These are phyloP conservation scores for Archips crataeganus DNA, from an alignment of 2,888 invertebrate species.

Conservation along the genomic window DNA sequence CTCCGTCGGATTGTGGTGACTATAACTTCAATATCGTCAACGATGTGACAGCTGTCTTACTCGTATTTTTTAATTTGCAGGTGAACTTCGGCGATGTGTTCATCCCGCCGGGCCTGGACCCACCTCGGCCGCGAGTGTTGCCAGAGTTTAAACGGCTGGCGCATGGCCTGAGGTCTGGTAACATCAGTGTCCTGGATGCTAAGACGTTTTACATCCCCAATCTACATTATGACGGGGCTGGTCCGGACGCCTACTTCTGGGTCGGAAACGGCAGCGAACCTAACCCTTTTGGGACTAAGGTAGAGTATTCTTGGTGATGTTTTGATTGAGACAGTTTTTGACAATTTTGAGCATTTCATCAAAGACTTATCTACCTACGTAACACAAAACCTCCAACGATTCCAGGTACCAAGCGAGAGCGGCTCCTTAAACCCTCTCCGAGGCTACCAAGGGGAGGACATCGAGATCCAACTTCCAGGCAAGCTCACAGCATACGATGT, in stretches of 20 bases:
- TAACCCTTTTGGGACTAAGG: constrained; percentile 92
- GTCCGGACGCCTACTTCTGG: constrained; percentile 97
- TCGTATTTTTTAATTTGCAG: constrained; percentile 75
- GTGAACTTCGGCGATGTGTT: constrained; percentile 95
- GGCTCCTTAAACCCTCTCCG: constrained; percentile 92
- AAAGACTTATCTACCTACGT: no score
- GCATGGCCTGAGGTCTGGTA: constrained; percentile 95
- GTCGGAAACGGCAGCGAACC: constrained; percentile 96
- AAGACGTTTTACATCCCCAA: constrained; percentile 97
- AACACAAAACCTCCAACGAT: neutral
- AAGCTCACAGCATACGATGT: constrained; percentile 95
- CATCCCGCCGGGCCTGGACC: constrained; percentile 91
- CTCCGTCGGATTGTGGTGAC: no score
- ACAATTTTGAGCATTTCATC: no score
- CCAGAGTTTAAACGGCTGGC: constrained; percentile 95
- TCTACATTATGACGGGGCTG: constrained; percentile 96
- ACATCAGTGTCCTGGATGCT: constrained; percentile 95
- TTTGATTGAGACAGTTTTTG: no score
- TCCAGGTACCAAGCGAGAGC: constrained; percentile 94
- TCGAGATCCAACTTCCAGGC: constrained; percentile 95
- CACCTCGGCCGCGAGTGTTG: constrained; percentile 92
- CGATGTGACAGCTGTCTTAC: no score
- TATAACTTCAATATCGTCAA: no score
- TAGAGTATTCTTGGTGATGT: constrained; percentile 48
- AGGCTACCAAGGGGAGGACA: constrained; percentile 96